phyloP scores from a whole-genome alignment of 2,797 vertebrate genomes.

The Periparus ater region DNA sequence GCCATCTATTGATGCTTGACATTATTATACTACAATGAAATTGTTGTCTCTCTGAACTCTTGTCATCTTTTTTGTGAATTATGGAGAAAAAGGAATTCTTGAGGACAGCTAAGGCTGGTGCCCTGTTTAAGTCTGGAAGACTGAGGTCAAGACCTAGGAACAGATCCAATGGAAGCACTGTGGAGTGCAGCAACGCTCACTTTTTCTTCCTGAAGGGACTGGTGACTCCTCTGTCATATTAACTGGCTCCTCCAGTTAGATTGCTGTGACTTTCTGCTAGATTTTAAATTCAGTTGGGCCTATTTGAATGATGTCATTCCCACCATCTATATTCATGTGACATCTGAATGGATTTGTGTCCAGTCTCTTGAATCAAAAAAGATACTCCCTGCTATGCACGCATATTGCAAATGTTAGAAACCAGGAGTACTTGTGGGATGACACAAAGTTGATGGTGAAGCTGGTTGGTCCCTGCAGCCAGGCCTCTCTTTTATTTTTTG shows the following conservation, averaged over 20 bases:
- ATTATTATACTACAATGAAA: not conserved
- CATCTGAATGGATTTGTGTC: not conserved
- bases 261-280: not conserved
- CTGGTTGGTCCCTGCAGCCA: not conserved
- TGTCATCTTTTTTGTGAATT: not conserved
- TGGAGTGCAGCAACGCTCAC: not conserved
- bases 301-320: not conserved
- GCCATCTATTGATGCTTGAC: not conserved
- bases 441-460: not conserved
- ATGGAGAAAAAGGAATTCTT: not conserved
- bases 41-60: not conserved
- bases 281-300: not conserved
- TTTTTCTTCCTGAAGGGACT: not conserved
- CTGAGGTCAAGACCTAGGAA: not conserved
- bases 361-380: not conserved
- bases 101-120: not conserved
- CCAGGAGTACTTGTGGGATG: accelerated
- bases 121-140: not conserved
- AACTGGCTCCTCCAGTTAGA: not conserved
- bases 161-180: not conserved
- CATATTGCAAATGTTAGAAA: not conserved
- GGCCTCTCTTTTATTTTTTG: not conserved
- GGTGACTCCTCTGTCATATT: not conserved
- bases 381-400: not conserved
- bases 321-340: not conserved